Percentiles rank a stretch among this genome's conserved stretches.
These are phyloP conservation scores for Cebidichthys violaceus DNA, from an alignment of 2,113 vertebrate species.

Conservation along the genomic window DNA sequence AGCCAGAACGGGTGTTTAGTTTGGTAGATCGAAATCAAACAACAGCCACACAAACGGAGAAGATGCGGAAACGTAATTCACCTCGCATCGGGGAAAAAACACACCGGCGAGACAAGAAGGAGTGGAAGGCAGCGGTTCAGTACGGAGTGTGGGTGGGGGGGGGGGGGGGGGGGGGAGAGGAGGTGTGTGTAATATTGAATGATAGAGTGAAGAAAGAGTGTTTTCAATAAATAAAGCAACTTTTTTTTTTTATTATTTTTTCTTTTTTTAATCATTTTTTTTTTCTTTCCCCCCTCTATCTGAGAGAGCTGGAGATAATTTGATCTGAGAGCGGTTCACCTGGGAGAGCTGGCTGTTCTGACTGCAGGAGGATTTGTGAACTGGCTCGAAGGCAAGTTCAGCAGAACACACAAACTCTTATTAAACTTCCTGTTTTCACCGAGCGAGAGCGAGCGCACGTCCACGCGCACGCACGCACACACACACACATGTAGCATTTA, in stretches of 20 bases:
- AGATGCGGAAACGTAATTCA: slow-evolving; percentile 64
- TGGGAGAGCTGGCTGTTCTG: slow-evolving; percentile 65
- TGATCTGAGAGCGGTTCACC: slow-evolving; percentile 63
- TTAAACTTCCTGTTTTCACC: slow-evolving; percentile 82
- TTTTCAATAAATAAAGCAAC: slow-evolving; percentile 59
- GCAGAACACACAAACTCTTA: slow-evolving; percentile 77
- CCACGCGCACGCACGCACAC: slow-evolving; percentile 28
- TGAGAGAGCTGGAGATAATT: slow-evolving; percentile 47
- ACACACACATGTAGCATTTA: slow-evolving; percentile 7
- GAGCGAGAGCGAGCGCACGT: slow-evolving; percentile 46
- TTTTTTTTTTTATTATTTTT: slow-evolving; percentile 44
- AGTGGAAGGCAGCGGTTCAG: slow-evolving; percentile 17
- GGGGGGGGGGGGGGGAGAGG: no score
- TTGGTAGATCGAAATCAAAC: slow-evolving; percentile 71
- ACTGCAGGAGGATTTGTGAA: slow-evolving; percentile 71
- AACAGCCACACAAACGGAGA: slow-evolving; percentile 62
- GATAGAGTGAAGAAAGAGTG: slow-evolving; percentile 22
- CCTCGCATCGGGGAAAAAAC: slow-evolving; percentile 42
- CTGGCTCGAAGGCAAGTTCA: slow-evolving; percentile 68
- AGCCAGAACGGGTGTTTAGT: slow-evolving; percentile 74
- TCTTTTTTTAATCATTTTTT: not conserved
- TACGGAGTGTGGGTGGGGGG: no score
- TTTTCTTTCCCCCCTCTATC: not conserved
- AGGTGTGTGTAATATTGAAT: slow-evolving; percentile 32
- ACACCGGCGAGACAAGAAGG: slow-evolving; percentile 19